A percentile compares a stretch with the other conserved stretches of the same genome.
Evolutionary conservation across 2,888 invertebrate species (phyloP).

Genomic region (Muscina levida): DNA sequence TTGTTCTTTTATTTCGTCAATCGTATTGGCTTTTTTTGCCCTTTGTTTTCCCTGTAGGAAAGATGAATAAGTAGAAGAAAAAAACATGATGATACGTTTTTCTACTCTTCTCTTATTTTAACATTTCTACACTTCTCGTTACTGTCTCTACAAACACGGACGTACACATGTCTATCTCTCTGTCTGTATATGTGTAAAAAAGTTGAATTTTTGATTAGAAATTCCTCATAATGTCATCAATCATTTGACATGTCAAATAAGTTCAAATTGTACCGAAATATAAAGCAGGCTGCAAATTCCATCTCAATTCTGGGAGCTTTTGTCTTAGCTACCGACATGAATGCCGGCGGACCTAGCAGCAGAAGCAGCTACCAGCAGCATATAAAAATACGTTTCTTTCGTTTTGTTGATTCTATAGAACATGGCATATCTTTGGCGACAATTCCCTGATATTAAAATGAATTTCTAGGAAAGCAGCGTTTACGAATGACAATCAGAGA

Average conservation of each 20-base stretch:
- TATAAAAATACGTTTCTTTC: neutral
- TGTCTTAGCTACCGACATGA: too few relatives aligned
- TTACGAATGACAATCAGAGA: neutral
- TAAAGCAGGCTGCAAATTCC: neutral
- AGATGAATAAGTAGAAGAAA: conserved; percentile 14
- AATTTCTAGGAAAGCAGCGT: neutral
- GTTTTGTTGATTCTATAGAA: neutral
- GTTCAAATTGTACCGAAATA: conserved; percentile 48
- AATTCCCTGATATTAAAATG: conserved; percentile 17
- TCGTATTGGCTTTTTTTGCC: conserved; percentile 1
- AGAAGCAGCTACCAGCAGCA: too few relatives aligned
- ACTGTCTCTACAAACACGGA: neutral
- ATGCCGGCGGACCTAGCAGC: too few relatives aligned
- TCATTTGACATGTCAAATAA: conserved; percentile 71
- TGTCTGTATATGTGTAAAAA: conserved; percentile 20
- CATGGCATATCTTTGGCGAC: neutral
- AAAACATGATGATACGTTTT: conserved; percentile 12
- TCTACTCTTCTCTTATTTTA: neutral
- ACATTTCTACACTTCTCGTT: neutral
- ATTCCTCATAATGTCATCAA: conserved; percentile 72
- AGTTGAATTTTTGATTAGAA: conserved; percentile 65
- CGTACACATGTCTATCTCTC: too few relatives aligned
- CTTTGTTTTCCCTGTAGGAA: conserved; percentile 33
- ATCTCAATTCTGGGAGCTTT: too few relatives aligned
- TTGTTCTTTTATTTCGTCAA: neutral